Conservation (phyloP, 2,113 vertebrate species). For the Psittacara wagleri region DNA sequence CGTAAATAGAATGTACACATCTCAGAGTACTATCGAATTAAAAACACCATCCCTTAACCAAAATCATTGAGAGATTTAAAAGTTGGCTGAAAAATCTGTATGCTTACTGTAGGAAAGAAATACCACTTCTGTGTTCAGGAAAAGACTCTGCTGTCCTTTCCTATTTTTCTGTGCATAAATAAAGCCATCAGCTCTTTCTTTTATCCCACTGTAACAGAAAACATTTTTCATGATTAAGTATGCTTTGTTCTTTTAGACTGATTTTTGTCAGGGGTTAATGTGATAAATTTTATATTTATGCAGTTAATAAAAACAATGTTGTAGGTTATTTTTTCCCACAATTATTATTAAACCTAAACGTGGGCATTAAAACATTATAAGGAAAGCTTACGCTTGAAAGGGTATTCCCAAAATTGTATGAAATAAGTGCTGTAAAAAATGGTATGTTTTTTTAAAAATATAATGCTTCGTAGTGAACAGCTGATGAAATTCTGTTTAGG, state of each 20-base stretch:
- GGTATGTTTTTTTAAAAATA: background rate
- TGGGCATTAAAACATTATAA: background rate
- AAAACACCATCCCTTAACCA: background rate
- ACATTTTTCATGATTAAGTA: background rate
- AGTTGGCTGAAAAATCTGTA: background rate
- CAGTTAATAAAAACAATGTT: background rate
- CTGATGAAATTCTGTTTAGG: background rate
- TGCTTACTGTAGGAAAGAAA: background rate
- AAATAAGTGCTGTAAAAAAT: background rate
- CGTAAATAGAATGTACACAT: background rate
- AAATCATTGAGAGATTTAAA: background rate
- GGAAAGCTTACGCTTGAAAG: background rate
- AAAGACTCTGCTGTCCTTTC: background rate
- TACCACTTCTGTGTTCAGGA: background rate
- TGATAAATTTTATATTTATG: background rate
- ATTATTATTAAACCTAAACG: background rate
- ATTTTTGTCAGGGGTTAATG: background rate
- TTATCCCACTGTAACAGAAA: background rate
- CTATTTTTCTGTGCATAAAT: background rate
- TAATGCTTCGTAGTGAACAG: background rate
- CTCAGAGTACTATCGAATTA: background rate
- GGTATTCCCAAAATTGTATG: background rate
- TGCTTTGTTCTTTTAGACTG: background rate
- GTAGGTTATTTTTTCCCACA: fast-evolving
- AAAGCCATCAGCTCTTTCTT: background rate